These are phyloP conservation scores for Parauchenoglanis ngamensis DNA, from an alignment of 2,797 vertebrate genomes.

Conservation along the genomic window DNA sequence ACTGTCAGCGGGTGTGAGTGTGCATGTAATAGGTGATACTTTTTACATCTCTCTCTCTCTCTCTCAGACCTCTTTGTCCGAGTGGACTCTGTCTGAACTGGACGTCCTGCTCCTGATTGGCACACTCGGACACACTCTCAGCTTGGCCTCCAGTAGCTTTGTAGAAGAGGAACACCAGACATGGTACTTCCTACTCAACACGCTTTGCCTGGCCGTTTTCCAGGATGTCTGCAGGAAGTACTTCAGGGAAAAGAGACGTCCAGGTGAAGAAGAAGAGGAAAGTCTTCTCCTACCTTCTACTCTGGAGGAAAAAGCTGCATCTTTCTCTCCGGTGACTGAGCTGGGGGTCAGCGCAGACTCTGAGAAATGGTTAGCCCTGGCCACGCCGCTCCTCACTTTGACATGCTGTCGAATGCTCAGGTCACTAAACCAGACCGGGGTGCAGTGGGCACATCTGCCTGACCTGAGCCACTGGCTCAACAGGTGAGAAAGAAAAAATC, in stretches of 20 bases:
- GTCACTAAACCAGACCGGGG: slow-evolving; percentile 91
- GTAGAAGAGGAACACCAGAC: slow-evolving; percentile 97
- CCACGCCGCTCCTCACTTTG: slow-evolving; percentile 84
- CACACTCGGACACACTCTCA: slow-evolving; percentile 85
- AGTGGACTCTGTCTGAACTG: slow-evolving; percentile 82
- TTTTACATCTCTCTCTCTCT: slow-evolving; percentile 23
- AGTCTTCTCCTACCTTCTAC: slow-evolving; percentile 61
- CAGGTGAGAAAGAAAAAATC: slow-evolving; percentile 74
- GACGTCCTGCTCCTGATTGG: slow-evolving; percentile 84
- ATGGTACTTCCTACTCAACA: slow-evolving; percentile 95
- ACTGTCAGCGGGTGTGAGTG: slow-evolving; percentile 6
- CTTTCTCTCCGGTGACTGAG: slow-evolving; percentile 52
- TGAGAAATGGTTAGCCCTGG: slow-evolving; percentile 84
- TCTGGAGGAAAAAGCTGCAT: slow-evolving; percentile 17
- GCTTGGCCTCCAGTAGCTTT: slow-evolving; percentile 91
- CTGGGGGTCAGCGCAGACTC: slow-evolving; percentile 57
- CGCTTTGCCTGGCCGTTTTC: slow-evolving; percentile 86
- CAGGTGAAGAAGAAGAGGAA: slow-evolving; percentile 60
- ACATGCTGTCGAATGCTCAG: slow-evolving; percentile 88
- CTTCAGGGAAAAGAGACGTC: slow-evolving; percentile 67
- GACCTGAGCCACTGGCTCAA: slow-evolving; percentile 94
- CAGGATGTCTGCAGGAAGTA: slow-evolving; percentile 86
- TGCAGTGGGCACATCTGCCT: slow-evolving; percentile 92
- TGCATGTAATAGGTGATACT: slow-evolving; percentile 9
- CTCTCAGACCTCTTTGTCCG: slow-evolving; percentile 53